A percentile compares a stretch with the other conserved stretches of the same genome.
phyloP scores from a whole-genome alignment of 2,888 invertebrate genomes.

The Teleiodes luculella region DNA sequence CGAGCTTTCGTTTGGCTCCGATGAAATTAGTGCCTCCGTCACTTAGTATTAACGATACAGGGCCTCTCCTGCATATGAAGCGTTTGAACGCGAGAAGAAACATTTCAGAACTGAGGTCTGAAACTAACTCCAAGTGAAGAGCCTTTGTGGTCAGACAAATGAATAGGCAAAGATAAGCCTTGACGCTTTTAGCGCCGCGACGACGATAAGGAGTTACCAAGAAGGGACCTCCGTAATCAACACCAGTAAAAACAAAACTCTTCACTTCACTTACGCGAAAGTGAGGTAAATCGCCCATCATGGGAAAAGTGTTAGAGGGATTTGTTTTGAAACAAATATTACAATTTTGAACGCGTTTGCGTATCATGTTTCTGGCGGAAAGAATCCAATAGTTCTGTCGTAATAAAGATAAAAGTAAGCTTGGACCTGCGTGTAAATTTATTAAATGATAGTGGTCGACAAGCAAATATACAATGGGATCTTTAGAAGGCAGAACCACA shows the following conservation, averaged over 20 bases:
- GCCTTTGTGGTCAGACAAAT: constrained; percentile 3
- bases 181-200: not conserved
- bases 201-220: not conserved
- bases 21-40: constrained; percentile 12
- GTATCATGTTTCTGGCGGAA: not conserved
- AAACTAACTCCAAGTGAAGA: constrained; percentile 4
- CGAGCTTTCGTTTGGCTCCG: constrained; percentile 1
- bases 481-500: constrained; percentile 3
- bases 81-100: constrained; percentile 15
- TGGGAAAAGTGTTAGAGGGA: not conserved
- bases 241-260: constrained; percentile 11
- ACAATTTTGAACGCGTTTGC: constrained; percentile 9
- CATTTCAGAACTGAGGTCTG: not conserved
- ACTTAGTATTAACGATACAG: constrained; percentile 6
- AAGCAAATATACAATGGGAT: not conserved
- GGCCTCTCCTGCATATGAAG: constrained; percentile 13
- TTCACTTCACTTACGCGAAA: constrained; percentile 11
- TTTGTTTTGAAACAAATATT: constrained; percentile 9
- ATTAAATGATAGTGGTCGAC: not conserved
- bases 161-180: constrained; percentile 11
- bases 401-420: not conserved
- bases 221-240: constrained; percentile 19
- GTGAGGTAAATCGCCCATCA: constrained; percentile 12
- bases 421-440: constrained; percentile 9
- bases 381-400: constrained; percentile 14